phyloP scores from a whole-genome alignment of 2,113 vertebrate genomes.

The Xenopus laevis region DNA sequence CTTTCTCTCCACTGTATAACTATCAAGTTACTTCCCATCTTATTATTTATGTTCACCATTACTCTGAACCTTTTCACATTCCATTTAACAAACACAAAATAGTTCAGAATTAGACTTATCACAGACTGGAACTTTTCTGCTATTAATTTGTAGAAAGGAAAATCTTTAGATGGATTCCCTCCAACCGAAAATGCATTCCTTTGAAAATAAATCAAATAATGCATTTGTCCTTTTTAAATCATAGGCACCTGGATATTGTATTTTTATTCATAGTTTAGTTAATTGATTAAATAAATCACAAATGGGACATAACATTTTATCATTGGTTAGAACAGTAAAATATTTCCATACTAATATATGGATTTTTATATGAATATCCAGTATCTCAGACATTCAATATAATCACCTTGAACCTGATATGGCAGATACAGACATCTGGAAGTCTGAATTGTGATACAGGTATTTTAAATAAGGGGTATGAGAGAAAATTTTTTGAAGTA shows the following conservation, averaged over 20 bases:
- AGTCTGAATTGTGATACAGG: no score
- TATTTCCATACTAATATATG: no score
- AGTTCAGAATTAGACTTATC: conserved; percentile 66
- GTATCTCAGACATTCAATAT: no score
- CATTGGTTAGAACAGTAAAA: no score
- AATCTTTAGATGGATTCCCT: conserved; percentile 72
- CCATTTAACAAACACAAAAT: conserved; percentile 73
- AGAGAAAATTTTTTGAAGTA: no score
- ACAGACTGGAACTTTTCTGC: conserved; percentile 67
- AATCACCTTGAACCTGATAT: no score
- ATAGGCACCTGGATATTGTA: not conserved
- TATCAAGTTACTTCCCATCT: conserved; percentile 73
- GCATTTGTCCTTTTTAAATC: conserved; percentile 24
- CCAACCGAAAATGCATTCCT: conserved; percentile 73
- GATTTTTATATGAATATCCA: no score
- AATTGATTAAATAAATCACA: conserved; percentile 1
- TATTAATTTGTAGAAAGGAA: conserved; percentile 68
- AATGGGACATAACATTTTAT: no score
- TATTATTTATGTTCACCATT: conserved; percentile 67
- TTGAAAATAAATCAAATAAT: conserved; percentile 60
- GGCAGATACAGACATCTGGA: no score
- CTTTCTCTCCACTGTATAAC: conserved; percentile 66
- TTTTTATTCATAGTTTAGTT: conserved; percentile 1
- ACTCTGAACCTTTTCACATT: conserved; percentile 69
- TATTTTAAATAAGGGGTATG: no score